phyloP scores from a whole-genome alignment of 2,888 invertebrate species.

The Fissipunctia ypsillon region DNA sequence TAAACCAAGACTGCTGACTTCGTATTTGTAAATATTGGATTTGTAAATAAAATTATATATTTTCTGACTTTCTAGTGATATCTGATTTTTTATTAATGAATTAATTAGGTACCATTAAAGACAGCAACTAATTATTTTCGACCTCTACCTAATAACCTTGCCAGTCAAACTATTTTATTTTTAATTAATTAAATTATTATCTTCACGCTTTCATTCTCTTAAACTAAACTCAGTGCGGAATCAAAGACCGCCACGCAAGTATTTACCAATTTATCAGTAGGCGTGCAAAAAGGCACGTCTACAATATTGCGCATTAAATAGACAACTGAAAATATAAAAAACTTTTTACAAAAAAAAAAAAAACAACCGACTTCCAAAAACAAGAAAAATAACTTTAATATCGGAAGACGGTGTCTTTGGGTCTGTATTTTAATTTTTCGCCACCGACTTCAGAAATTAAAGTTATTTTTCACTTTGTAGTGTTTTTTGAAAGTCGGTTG shows the following conservation, averaged over 20 bases:
- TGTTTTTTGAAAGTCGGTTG: too few relatives aligned
- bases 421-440: too few relatives aligned
- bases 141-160: slow-evolving; percentile 25
- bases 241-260: neutral
- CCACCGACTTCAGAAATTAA: too few relatives aligned
- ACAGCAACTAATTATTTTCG: slow-evolving; percentile 13
- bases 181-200: slow-evolving; percentile 12
- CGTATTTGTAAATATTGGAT: slow-evolving; percentile 70
- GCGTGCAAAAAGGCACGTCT: neutral
- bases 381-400: too few relatives aligned
- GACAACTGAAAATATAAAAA: too few relatives aligned
- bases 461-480: too few relatives aligned
- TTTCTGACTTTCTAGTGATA: slow-evolving; percentile 43
- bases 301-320: neutral
- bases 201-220: slow-evolving; percentile 54
- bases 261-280: too few relatives aligned
- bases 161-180: neutral
- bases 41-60: slow-evolving; percentile 63
- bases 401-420: too few relatives aligned
- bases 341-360: too few relatives aligned
- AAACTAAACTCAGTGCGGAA: slow-evolving; percentile 2
- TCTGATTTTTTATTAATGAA: neutral
- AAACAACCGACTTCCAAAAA: too few relatives aligned
- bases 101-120: neutral
- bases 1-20: slow-evolving; percentile 58